Percentiles rank a stretch among this genome's conserved stretches.
These are phyloP conservation scores for Trachelus troglodyta DNA, from an alignment of 2,888 invertebrate genomes.

Conservation along the genomic window DNA sequence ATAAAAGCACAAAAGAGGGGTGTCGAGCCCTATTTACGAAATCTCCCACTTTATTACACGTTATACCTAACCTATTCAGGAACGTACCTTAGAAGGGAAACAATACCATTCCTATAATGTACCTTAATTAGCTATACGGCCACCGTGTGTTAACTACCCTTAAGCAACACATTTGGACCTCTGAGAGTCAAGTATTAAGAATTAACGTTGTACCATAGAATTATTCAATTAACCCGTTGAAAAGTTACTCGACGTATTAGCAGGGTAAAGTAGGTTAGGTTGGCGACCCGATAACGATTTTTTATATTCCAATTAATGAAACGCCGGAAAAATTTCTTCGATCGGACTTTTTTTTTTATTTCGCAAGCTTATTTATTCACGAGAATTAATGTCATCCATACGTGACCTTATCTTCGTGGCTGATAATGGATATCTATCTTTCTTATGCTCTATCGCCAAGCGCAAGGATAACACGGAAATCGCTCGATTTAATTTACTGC, in stretches of 20 bases:
- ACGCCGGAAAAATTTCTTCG: neutral
- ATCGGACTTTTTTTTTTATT: neutral
- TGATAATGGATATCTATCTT: neutral
- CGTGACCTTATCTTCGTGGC: neutral
- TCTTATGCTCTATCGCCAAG: neutral
- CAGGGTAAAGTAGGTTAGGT: neutral
- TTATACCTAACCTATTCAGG: conserved; percentile 3
- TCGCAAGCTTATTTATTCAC: no score
- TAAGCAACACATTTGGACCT: neutral
- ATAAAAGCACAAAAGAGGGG: conserved; percentile 9
- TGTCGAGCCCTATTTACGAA: conserved; percentile 18
- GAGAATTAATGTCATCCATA: neutral
- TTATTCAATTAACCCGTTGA: neutral
- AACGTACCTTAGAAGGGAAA: neutral
- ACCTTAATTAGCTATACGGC: neutral
- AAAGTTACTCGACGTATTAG: neutral
- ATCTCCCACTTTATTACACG: conserved; percentile 22
- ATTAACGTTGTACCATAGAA: neutral
- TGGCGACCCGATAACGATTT: no score
- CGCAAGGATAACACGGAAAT: conserved; percentile 39
- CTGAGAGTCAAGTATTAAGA: neutral
- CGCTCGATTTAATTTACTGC: conserved; percentile 50
- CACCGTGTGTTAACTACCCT: neutral
- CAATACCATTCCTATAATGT: neutral
- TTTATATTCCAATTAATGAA: neutral